Conservation (phyloP, 2,888 invertebrate species). For the Linyphia triangularis region DNA sequence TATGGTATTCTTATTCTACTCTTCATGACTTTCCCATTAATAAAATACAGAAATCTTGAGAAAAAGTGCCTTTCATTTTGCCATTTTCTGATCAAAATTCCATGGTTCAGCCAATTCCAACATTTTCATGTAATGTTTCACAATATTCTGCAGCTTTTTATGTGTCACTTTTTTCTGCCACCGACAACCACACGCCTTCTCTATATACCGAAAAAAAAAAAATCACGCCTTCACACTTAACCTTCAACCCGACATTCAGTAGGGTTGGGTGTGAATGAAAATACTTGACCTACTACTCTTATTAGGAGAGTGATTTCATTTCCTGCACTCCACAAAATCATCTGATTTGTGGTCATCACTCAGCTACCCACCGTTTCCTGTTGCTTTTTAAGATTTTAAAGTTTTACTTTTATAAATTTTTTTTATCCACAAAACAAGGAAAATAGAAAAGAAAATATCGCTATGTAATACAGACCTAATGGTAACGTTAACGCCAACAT, state of each 20-base stretch:
- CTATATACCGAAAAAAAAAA: neutral
- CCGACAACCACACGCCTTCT: neutral
- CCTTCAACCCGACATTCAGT: constrained; percentile 17
- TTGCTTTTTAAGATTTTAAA: neutral
- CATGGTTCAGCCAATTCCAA: too few species aligned
- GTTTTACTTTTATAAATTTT: neutral
- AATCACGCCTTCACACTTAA: constrained; percentile 32
- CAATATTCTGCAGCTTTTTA: too few species aligned
- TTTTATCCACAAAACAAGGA: neutral
- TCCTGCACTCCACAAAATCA: constrained; percentile 39
- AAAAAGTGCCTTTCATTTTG: too few species aligned
- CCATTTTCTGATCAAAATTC: too few species aligned
- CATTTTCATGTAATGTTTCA: too few species aligned
- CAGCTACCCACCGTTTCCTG: constrained; percentile 6
- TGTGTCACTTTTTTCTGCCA: too few species aligned
- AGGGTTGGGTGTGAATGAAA: constrained; percentile 1
- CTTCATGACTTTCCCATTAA: too few species aligned
- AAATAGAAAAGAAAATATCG: neutral
- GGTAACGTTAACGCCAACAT: neutral
- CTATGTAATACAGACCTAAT: too few species aligned
- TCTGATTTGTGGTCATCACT: constrained; percentile 39
- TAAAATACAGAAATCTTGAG: too few species aligned
- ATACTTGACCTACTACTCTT: constrained; percentile 51
- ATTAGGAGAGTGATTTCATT: constrained; percentile 47
- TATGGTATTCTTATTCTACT: too few species aligned